These are phyloP conservation scores for Horisme vitalbata DNA, from an alignment of 2,888 invertebrate genomes.

Conservation along the genomic window DNA sequence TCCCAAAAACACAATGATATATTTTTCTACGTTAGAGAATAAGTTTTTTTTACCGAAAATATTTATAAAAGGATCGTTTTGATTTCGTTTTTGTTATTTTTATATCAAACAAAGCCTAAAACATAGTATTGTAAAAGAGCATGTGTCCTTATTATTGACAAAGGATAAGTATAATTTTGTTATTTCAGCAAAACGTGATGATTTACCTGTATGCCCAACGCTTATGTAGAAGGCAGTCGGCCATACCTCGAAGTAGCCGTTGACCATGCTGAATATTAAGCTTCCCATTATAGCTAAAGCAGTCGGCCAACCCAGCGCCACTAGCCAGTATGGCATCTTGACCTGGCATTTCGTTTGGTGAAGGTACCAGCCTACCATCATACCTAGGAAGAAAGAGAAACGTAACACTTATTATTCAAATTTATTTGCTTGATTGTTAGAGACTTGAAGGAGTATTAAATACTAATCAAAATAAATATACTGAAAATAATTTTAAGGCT, in stretches of 20 bases:
- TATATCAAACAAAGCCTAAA: too few relatives aligned
- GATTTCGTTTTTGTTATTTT: too few relatives aligned
- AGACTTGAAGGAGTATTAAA: too few relatives aligned
- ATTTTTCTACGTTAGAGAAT: not conserved
- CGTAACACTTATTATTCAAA: too few relatives aligned
- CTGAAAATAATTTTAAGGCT: too few relatives aligned
- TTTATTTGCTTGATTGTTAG: too few relatives aligned
- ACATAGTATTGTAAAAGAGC: too few relatives aligned
- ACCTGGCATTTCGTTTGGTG: slow-evolving; percentile 86
- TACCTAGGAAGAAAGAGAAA: slow-evolving; percentile 63
- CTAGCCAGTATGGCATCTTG: slow-evolving; percentile 80
- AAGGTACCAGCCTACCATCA: slow-evolving; percentile 88
- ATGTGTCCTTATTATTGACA: too few relatives aligned
- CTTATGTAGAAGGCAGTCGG: slow-evolving; percentile 90
- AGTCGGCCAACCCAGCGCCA: slow-evolving; percentile 82
- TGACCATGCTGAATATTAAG: slow-evolving; percentile 87
- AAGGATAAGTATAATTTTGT: too few relatives aligned
- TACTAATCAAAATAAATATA: too few relatives aligned
- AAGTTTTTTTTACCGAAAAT: not conserved
- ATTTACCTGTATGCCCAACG: slow-evolving; percentile 85
- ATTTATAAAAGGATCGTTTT: too few relatives aligned
- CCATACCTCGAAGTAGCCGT: slow-evolving; percentile 85
- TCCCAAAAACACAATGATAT: slow-evolving; percentile 1
- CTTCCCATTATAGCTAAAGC: slow-evolving; percentile 83
- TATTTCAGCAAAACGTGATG: not conserved